Evolutionary conservation across 2,888 invertebrate genomes (phyloP).

Genomic region (Drosophila yooni): DNA sequence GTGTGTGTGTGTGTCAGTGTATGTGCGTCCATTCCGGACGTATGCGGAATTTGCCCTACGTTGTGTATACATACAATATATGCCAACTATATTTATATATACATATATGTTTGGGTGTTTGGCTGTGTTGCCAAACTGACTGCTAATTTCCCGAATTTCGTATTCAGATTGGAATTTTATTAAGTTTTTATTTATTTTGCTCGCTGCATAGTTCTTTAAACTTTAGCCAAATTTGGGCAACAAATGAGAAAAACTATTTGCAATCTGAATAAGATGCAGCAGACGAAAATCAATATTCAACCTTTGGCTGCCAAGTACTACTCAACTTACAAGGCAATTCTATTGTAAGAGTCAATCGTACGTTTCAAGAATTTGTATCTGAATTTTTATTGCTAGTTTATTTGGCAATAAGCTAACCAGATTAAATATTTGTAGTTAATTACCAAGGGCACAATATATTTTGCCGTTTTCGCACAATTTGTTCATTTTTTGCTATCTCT

Average conservation of each 20-base stretch:
- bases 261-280: not conserved
- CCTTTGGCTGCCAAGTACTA: not conserved
- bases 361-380: not conserved
- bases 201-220: conserved; percentile 19
- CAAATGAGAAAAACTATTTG: conserved; percentile 10
- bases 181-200: conserved; percentile 9
- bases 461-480: not conserved
- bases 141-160: conserved; percentile 19
- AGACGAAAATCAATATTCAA: not conserved
- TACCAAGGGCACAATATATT: not conserved
- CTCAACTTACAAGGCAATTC: not conserved
- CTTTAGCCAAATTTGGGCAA: conserved; percentile 11
- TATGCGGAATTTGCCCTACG: conserved; percentile 26
- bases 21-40: conserved; percentile 3
- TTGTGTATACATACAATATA: not conserved
- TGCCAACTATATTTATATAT: not conserved
- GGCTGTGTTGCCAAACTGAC: not conserved
- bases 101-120: conserved; percentile 4
- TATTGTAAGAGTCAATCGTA: not conserved
- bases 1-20: not conserved
- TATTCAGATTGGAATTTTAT: conserved; percentile 20
- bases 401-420: not conserved
- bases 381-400: not conserved
- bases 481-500: not conserved
- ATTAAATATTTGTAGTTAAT: not conserved